These are phyloP conservation scores for Telmatochromis sp. DNA, from an alignment of 2,113 vertebrate species.

Conservation along the genomic window DNA sequence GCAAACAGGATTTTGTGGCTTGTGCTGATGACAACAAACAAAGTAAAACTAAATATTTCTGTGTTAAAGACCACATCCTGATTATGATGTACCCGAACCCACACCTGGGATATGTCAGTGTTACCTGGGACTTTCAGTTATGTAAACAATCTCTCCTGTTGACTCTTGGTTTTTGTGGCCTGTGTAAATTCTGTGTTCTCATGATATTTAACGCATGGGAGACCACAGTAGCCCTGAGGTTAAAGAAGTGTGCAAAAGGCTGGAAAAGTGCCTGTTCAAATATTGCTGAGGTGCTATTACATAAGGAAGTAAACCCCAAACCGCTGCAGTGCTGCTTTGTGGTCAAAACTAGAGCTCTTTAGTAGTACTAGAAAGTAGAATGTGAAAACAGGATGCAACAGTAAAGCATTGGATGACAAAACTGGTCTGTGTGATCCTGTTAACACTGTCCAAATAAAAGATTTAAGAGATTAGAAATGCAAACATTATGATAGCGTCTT, in stretches of 20 bases:
- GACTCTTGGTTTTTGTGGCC: conserved; percentile 9
- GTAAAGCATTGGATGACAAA: not conserved
- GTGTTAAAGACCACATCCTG: not conserved
- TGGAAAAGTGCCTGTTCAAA: conserved; percentile 25
- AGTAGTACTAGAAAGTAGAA: not conserved
- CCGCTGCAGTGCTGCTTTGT: not conserved
- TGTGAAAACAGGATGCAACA: not conserved
- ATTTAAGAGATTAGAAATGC: not conserved
- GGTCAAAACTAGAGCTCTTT: not conserved
- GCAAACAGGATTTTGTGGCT: not conserved
- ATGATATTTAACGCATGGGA: conserved; percentile 20
- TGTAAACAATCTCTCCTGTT: conserved; percentile 9
- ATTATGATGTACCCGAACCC: not conserved
- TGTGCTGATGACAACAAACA: not conserved
- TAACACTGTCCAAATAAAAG: not conserved
- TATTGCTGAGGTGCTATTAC: conserved; percentile 5
- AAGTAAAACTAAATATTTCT: not conserved
- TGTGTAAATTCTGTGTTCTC: conserved; percentile 24
- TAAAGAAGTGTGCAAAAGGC: conserved; percentile 12
- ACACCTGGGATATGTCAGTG: not conserved
- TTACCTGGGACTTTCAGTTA: conserved; percentile 8
- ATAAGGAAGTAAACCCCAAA: conserved; percentile 12
- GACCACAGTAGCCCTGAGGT: not conserved
- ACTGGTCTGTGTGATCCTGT: not conserved
- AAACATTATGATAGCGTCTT: not conserved